Conservation (phyloP, 2,888 invertebrate genomes). For the Troides oblongomaculatus region DNA sequence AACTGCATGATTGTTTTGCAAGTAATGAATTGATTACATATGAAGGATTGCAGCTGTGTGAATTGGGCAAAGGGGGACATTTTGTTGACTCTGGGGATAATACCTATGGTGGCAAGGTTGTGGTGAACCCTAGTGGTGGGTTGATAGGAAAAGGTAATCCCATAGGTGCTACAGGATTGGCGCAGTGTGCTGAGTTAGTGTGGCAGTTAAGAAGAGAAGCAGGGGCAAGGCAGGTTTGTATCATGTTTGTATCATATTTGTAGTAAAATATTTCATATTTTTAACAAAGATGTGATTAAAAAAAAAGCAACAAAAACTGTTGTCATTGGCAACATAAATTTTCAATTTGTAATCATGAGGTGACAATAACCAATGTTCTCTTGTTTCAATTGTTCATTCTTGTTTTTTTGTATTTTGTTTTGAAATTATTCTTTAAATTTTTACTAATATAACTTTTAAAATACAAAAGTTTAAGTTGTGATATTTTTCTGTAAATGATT, state of each 20-base stretch:
- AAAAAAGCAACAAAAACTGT: too few species aligned
- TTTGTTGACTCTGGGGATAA: constrained; percentile 96
- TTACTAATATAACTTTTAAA: too few species aligned
- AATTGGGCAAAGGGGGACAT: constrained; percentile 93
- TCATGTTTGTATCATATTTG: constrained; percentile 66
- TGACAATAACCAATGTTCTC: too few species aligned
- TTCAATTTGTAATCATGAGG: too few species aligned
- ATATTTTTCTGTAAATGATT: too few species aligned
- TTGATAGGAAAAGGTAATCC: constrained; percentile 99
- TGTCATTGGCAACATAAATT: too few species aligned
- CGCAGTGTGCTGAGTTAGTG: constrained; percentile 94
- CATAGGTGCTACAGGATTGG: constrained; percentile 95
- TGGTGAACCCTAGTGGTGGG: constrained; percentile 99
- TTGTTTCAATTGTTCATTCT: too few species aligned
- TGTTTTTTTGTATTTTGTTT: too few species aligned
- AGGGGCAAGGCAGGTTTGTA: constrained; percentile 85
- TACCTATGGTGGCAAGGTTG: constrained; percentile 97
- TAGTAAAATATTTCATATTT: not conserved
- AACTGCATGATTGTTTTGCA: constrained; percentile 99
- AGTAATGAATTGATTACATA: constrained; percentile 98
- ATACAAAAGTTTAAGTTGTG: too few species aligned
- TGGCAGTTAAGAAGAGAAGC: constrained; percentile 92
- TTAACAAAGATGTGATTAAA: not conserved
- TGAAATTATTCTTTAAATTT: too few species aligned
- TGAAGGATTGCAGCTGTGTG: constrained; percentile 96